Conservation (phyloP, 2,113 vertebrate genomes). For the Calcarius ornatus region DNA sequence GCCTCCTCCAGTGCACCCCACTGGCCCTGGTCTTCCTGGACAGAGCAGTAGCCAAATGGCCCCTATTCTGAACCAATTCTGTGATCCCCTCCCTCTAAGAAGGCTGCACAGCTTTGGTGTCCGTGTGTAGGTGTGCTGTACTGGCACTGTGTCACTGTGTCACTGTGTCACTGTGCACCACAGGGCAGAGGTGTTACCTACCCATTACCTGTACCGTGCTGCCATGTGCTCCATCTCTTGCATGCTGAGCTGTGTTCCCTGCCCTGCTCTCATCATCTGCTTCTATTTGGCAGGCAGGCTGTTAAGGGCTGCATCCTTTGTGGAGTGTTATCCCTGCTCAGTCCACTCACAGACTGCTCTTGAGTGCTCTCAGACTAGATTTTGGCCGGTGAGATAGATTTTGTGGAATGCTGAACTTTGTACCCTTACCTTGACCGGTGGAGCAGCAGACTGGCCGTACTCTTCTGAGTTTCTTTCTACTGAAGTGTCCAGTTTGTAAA, state of each 20-base stretch:
- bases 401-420: neutral
- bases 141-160: neutral
- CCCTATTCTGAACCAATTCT: neutral
- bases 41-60: neutral
- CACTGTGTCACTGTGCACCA: neutral
- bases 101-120: neutral
- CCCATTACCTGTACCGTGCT: neutral
- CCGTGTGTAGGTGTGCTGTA: fast-evolving
- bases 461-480: neutral
- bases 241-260: neutral
- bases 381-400: neutral
- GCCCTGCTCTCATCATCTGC: neutral
- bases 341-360: neutral
- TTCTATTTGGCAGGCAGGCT: neutral
- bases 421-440: neutral
- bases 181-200: fast-evolving
- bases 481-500: neutral
- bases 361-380: neutral
- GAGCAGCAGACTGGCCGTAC: neutral
- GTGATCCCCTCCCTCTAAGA: fast-evolving
- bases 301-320: neutral
- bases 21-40: neutral
- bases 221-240: neutral
- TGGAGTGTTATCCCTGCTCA: neutral
- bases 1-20: fast-evolving